Base-by-base conservation (phyloP, 2,113 vertebrate species). In the Sphyrna mokarran region DNA sequence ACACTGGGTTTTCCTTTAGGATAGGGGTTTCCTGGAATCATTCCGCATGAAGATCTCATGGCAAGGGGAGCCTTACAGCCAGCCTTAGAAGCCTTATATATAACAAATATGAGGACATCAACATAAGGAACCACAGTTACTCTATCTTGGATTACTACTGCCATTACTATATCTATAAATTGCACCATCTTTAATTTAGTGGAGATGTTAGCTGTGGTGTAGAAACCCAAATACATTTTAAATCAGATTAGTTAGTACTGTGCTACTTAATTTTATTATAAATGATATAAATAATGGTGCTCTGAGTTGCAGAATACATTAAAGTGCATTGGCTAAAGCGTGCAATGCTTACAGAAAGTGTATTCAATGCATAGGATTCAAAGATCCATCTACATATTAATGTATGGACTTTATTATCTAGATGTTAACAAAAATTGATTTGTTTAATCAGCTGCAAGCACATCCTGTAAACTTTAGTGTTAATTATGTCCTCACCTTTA, bases 11-110 rank as follows among this genome's bases (percentile, higher is more conserved):
- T 98, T 78, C 99, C 99, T 98, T 99, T 99, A 86, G 99, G 99
- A 96, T 99, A 99, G 22, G 99, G 99, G 96, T 99, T 99, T 96
- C 99, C 99, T 96, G 99, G 99, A 96, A 99, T 99, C 96, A 99
- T 99, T 95, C 99, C 99, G 97, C 99, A 99, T 22, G 99, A 99
- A 70, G 99, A 99, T 96, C 99, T 98, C 99, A 99, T 99, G 94
- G 99, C 99, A 96, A 99, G 98, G 94, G 99, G 99, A 96, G 99
- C 99, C 97, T 99, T 99, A 97, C 99, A 99, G 95, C 99, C 99
- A 1, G 98, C 98, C 96, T 99, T 99, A 96, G 98, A 98, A 96
- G 99, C 99, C 99, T 99, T 63, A 16, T 96, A 96, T n/a, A 22
- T 18, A 66, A 93, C 37, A 94, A 94, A 72, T 76, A 90, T 90